Base-by-base conservation (phyloP, 2,888 invertebrate species). In the Euplagia quadripunctaria region DNA sequence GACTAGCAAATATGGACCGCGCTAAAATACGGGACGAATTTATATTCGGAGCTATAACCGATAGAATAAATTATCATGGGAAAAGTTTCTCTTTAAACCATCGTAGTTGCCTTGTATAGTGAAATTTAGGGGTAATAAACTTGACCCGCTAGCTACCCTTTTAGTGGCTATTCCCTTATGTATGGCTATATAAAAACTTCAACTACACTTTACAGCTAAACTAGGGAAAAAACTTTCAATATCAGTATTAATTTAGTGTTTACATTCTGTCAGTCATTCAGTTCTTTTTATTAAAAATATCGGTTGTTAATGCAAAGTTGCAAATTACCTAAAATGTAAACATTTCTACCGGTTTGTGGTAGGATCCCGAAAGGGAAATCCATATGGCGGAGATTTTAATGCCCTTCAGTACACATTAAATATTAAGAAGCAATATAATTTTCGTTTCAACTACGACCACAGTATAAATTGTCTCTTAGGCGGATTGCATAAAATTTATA, bases 1-100 rank as follows among this genome's bases (percentile, higher is more conserved):
- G 92, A 92, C 92, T 91, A 87, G 91, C 89, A 82, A 89, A 89
- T 92, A 91, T 90, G 86, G 88, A 87, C 86, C 86, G 88, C 86
- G 90, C 83, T 89, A 87, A 90, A 92, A 91, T 89, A 85, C 87
- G 85, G 84, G 84, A 87, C 85, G 86, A 89, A 87, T 89, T 90
- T 85, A 86, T 86, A 85, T 81, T 82, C 85, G 76, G 79, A 85
- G 85, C 85, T 80, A 89, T 90, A 88, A 84, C 81, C 80, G 84
- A 87, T 87, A 84, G 88, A 90, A 89, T 91, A 90, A 90, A 90
- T 91, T 88, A 87, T 85, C 80, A 81, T 74, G 70, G 72, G 81
- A 77, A 78, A 81, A 76, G 74, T 81, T 82, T 66, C 71, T 74
- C 68, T 70, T 67, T 76, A 79, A 75, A 76, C 79, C 76, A 82